Percentiles rank a stretch among this genome's conserved stretches.
Evolutionary conservation across 2,797 vertebrate genomes (phyloP).

Genomic region (Apogon hyalosoma): DNA sequence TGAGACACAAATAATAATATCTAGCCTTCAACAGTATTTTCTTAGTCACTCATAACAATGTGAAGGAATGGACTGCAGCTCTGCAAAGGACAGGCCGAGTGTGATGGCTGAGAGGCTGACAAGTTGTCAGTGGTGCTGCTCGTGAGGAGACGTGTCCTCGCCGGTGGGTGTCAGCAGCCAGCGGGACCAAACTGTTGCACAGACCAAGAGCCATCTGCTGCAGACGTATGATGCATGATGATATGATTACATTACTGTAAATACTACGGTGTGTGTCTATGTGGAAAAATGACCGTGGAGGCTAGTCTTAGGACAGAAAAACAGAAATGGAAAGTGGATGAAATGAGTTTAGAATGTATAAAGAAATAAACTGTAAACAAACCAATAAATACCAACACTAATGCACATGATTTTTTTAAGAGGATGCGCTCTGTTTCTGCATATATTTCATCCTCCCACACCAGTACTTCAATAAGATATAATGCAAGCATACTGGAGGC

Average conservation of each 20-base stretch:
- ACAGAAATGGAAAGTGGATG: background rate
- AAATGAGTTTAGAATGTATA: too few relatives aligned
- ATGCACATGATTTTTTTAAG: too few relatives aligned
- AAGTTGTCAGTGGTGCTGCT: slow-evolving; percentile 20
- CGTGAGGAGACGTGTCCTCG: slow-evolving; percentile 18
- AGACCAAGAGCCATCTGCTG: slow-evolving; percentile 57
- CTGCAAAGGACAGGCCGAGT: slow-evolving; percentile 5
- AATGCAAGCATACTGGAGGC: too few relatives aligned
- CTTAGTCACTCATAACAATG: background rate
- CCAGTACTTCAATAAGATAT: background rate
- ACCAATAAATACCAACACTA: too few relatives aligned
- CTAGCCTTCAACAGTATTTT: background rate
- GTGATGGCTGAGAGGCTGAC: slow-evolving; percentile 26
- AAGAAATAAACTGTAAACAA: too few relatives aligned
- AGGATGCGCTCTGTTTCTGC: too few relatives aligned
- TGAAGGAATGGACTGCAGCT: background rate
- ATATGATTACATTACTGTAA: slow-evolving; percentile 15
- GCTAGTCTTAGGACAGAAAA: slow-evolving; percentile 9
- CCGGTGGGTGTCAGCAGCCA: slow-evolving; percentile 17
- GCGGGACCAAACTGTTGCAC: slow-evolving; percentile 29
- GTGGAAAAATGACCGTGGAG: background rate
- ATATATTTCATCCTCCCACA: too few relatives aligned
- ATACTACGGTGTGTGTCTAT: background rate
- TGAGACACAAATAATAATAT: background rate
- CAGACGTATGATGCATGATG: slow-evolving; percentile 29